These are phyloP conservation scores for Dugesia japonica DNA, from an alignment of 2,888 invertebrate genomes.

Conservation along the genomic window DNA sequence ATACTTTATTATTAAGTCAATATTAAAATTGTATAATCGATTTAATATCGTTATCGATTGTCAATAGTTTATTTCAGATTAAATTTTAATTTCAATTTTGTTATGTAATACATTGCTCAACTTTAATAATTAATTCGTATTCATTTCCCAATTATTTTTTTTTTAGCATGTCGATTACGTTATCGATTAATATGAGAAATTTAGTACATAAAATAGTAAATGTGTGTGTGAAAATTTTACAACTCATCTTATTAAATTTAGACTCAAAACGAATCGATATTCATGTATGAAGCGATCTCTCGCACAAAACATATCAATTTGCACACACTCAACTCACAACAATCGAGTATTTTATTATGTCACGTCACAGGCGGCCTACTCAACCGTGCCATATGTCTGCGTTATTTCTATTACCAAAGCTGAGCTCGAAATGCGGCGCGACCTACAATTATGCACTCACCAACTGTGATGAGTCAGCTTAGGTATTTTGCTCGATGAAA, in stretches of 20 bases:
- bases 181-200: background rate
- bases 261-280: conserved; percentile 2
- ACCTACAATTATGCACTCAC: conserved; percentile 20
- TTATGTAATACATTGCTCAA: no score
- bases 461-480: conserved; percentile 5
- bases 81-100: no score
- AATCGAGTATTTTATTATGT: conserved; percentile 17
- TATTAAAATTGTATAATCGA: no score
- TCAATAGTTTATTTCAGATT: no score
- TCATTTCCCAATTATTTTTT: background rate
- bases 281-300: conserved; percentile 10
- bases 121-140: background rate
- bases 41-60: no score
- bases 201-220: background rate
- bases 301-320: background rate
- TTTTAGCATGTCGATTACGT: background rate
- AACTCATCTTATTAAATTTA: background rate
- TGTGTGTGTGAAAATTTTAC: background rate
- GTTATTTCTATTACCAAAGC: background rate
- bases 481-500: background rate
- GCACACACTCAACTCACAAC: background rate
- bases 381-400: conserved; percentile 17
- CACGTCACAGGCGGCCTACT: conserved; percentile 20
- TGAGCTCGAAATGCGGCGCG: conserved; percentile 20
- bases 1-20: no score